These are phyloP conservation scores for Salvelinus fontinalis DNA, from an alignment of 2,113 vertebrate genomes.

Conservation along the genomic window DNA sequence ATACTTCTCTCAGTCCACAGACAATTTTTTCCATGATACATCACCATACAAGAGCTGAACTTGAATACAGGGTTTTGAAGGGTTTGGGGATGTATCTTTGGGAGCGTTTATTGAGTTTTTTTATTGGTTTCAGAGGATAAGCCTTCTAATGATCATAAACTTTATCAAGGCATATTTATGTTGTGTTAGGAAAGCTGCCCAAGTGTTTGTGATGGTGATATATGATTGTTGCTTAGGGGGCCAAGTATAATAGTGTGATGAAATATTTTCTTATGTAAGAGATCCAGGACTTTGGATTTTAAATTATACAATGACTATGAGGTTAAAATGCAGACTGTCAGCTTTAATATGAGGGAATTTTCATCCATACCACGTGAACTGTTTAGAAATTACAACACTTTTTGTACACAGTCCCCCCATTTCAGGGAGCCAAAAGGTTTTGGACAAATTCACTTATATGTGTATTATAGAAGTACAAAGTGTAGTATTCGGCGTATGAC, in stretches of 20 bases:
- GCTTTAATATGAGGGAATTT: too few species aligned
- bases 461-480: too few species aligned
- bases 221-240: slow-evolving; percentile 55
- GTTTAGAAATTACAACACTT: too few species aligned
- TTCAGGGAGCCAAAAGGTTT: too few species aligned
- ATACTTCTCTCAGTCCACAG: slow-evolving; percentile 6
- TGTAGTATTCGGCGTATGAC: too few species aligned
- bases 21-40: slow-evolving; percentile 33
- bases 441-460: too few species aligned
- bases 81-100: slow-evolving; percentile 35
- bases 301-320: too few species aligned
- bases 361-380: too few species aligned
- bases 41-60: slow-evolving; percentile 36
- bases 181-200: slow-evolving; percentile 25
- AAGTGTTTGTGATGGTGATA: slow-evolving; percentile 29
- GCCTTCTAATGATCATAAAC: slow-evolving; percentile 22
- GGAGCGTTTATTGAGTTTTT: slow-evolving; percentile 19
- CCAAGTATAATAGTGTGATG: slow-evolving; percentile 54
- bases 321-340: too few species aligned
- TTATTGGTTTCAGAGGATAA: slow-evolving; percentile 7
- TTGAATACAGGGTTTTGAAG: slow-evolving; percentile 48
- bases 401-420: too few species aligned
- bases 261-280: slow-evolving; percentile 3
- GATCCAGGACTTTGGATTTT: too few species aligned
- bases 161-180: slow-evolving; percentile 31